Evolutionary conservation across 2,113 vertebrate species (phyloP).

Genomic region (Henicopernis longicauda): DNA sequence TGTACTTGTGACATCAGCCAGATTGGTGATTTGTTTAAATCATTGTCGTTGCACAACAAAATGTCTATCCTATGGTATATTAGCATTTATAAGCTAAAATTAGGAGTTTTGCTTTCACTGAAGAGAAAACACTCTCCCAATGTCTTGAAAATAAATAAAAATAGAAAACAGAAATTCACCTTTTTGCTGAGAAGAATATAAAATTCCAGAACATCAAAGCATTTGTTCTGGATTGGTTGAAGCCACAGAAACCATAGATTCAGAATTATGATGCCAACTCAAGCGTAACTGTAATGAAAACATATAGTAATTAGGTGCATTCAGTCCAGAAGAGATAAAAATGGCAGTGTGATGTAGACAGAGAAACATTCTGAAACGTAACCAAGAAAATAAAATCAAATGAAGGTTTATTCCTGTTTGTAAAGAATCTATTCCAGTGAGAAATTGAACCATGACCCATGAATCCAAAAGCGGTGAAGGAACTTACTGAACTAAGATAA

Average conservation of each 20-base stretch:
- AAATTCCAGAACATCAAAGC: background rate
- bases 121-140: background rate
- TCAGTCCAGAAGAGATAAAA: background rate
- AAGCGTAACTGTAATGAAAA: background rate
- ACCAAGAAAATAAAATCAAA: conserved; percentile 4
- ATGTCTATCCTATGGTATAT: background rate
- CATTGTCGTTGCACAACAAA: background rate
- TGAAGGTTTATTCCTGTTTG: background rate
- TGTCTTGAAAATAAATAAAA: background rate
- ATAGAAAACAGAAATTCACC: background rate
- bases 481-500: background rate
- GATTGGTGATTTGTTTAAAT: background rate
- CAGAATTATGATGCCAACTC: background rate
- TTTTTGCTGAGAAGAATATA: background rate
- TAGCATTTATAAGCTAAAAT: background rate
- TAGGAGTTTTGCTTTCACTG: background rate
- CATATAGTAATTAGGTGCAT: background rate
- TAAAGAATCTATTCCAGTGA: background rate
- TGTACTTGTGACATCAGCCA: background rate
- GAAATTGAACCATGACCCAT: background rate
- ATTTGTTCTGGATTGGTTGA: background rate
- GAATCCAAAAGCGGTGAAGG: background rate
- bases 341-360: background rate
- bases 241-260: background rate
- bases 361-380: background rate